Base-by-base conservation (phyloP, 2,113 vertebrate genomes). In the Xenopus borealis region DNA sequence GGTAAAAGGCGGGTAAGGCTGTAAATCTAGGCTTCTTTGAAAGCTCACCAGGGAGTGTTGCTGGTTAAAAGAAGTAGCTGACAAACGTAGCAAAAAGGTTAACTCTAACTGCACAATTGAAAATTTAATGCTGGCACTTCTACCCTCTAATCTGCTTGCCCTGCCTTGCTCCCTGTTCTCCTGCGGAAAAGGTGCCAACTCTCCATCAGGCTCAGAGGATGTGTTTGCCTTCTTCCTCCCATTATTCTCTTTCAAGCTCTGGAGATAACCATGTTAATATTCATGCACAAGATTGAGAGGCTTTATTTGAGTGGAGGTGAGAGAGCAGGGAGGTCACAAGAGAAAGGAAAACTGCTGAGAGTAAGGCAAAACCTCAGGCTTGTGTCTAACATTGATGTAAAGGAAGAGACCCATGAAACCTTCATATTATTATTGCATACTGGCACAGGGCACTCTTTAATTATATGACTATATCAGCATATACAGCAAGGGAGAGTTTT, bases 61-160 rank as follows among this genome's bases (percentile, higher is more conserved):
- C 65, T 14, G 19, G 46, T 50, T 50, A 67, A 67, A 67, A 52
- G 18, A 45, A 50, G 13, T 4, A 45, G 10, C 46, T 67, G 46
- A 67, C 46, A 67, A 67, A 16, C 6, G 45, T 23, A 23, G 12
- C 33, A 19, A 17, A 27, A 46, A 67, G 44, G 65, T 67, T 67
- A 47, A 67, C 46, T 66, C 40, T 67, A 67, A 67, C 50, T 50
- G 65, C 65, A 47, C 65, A 47, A 67, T 52, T 23, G 65, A 52
- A 67, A 20, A 67, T 50, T 20, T 10, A n/a, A 6, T 12, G 16
- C 11, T 47, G 44, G 9, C 44, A 67, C 65, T 67, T 50, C 27
- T 50, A 50, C 65, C 46, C 19, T 67, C 1, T 67, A 67, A 67
- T 47, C 65, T 47, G 19, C 65, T 67, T 45, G 7, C 17, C 16